Base-by-base conservation (phyloP, 2,797 vertebrate species). In the Cyclura pinguis region DNA sequence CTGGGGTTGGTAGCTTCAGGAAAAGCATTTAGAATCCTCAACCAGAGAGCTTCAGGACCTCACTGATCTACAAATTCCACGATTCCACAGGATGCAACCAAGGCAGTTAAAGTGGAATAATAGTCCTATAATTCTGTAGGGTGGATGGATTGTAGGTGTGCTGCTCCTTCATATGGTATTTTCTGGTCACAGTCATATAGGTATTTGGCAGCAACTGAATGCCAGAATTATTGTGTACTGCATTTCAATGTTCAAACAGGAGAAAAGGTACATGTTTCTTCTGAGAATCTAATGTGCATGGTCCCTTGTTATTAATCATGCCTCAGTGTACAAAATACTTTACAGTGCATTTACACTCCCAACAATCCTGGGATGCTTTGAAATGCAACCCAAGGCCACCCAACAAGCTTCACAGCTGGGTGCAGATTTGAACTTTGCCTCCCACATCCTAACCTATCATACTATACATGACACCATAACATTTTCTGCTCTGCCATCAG, bases 361-460 rank as follows among this genome's bases (percentile, higher is more conserved):
- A 84, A 35, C 57, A 69, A 47, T 67, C 73, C 35, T 67, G 47
- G 80, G 57, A 90, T 64, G 6, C 57, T 87, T 86, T 52, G 24
- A 83, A 77, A 87, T 84, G 24, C 72, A 83, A 87, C 72, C 59
- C 13, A 83, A 84, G 86, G 85, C 90, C 90, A 88, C 90, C 90
- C 90, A 91, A 91, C 86, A 78, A 80, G 90, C 29, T 91, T 84
- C 85, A 88, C 85, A 84, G 80, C 80, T 69, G 52, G 87, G 50
- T 84, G 86, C 50, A 52, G 80, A 78, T 78, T 16, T 91, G 90
- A 91, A 91, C 90, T 91, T 78, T 91, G 80, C 90, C 73, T 91
- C 59, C 29, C 59, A 84, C 86, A 87, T 87, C 86, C 73, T 42
- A 69, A 84, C 80, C 59, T 84, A 84, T 87, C 80, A 67, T 27